Conservation (phyloP, 1,140 invertebrate genomes). For the Coboldia fuscipes region DNA sequence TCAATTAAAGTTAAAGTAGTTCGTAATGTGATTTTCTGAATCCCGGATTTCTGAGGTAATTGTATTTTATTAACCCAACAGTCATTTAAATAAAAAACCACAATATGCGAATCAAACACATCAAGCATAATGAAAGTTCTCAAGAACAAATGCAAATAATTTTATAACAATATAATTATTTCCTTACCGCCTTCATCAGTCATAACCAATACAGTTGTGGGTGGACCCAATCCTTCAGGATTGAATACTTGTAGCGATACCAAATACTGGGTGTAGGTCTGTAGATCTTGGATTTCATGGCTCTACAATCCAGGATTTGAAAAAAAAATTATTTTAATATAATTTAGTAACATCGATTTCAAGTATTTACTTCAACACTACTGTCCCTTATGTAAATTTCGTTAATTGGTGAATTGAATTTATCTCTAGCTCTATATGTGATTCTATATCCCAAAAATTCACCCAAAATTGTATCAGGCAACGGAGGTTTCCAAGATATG, state of each 20-base stretch:
- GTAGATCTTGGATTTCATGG: slow-evolving; percentile 43
- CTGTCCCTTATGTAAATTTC: slow-evolving; percentile 45
- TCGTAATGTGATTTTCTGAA: no score
- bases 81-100: no score
- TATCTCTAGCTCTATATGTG: slow-evolving; percentile 38
- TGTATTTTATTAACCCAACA: no score
- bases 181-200: slow-evolving; percentile 61
- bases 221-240: slow-evolving; percentile 45
- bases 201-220: slow-evolving; percentile 47
- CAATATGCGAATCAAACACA: no score
- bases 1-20: no score
- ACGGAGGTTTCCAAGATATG: slow-evolving; percentile 47
- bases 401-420: slow-evolving; percentile 30
- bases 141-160: no score
- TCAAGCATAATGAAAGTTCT: no score
- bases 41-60: no score
- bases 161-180: background rate
- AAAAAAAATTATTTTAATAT: background rate
- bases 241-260: slow-evolving; percentile 58
- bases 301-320: slow-evolving; percentile 25
- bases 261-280: slow-evolving; percentile 52
- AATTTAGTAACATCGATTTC: background rate
- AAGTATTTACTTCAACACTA: slow-evolving; percentile 32
- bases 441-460: slow-evolving; percentile 58
- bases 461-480: slow-evolving; percentile 44